These are phyloP conservation scores for Ctenopoma multispine DNA, from an alignment of 2,797 vertebrate species.

Conservation along the genomic window DNA sequence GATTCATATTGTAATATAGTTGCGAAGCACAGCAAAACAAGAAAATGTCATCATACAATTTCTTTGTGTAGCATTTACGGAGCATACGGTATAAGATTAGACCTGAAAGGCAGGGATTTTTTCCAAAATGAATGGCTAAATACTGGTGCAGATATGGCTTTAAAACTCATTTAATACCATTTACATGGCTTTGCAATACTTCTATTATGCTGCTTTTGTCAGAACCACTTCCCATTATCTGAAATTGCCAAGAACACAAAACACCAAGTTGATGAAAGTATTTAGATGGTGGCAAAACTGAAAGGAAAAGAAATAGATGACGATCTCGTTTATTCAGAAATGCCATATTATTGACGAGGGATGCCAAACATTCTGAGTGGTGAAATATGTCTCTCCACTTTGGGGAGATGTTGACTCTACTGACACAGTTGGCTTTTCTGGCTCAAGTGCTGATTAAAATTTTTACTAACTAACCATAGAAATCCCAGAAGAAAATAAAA, in stretches of 20 bases:
- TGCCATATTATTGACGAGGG: conserved; percentile 3
- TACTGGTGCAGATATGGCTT: no score
- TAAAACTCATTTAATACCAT: neutral
- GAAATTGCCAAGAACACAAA: neutral
- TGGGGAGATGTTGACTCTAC: conserved; percentile 15
- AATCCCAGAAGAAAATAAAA: conserved; percentile 25
- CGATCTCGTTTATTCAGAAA: neutral
- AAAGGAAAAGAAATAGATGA: neutral
- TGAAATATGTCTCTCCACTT: conserved; percentile 28
- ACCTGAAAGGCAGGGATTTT: no score
- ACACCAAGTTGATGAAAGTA: conserved; percentile 5
- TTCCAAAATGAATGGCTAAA: no score
- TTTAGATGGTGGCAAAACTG: neutral
- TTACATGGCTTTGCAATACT: neutral
- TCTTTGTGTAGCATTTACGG: neutral
- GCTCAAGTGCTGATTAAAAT: conserved; percentile 19
- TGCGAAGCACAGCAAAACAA: neutral
- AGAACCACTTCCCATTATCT: neutral
- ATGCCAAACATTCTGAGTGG: conserved; percentile 7
- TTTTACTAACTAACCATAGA: conserved; percentile 36
- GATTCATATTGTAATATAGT: no score
- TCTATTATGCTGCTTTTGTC: neutral
- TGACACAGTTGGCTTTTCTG: conserved; percentile 25
- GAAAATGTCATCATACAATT: neutral
- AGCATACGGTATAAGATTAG: neutral